phyloP scores from a whole-genome alignment of 2,113 vertebrate species.

The Climacteris rufus region DNA sequence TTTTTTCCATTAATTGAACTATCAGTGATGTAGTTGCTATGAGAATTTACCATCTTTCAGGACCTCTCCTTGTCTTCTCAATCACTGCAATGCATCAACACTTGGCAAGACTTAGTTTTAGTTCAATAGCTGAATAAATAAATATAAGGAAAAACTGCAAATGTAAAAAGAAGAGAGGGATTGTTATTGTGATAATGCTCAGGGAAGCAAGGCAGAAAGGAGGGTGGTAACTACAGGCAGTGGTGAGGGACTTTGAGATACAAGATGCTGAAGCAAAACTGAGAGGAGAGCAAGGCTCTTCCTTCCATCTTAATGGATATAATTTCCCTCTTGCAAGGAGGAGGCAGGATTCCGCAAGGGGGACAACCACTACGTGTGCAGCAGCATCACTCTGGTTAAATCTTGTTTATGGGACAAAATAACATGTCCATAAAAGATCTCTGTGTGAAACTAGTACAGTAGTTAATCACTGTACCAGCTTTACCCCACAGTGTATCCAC shows the following conservation, averaged over 20 bases:
- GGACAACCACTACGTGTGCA: constrained; percentile 78
- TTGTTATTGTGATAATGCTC: not conserved
- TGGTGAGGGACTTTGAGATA: not conserved
- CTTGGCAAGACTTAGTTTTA: not conserved
- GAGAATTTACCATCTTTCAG: not conserved
- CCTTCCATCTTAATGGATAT: not conserved
- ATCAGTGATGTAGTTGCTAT: not conserved
- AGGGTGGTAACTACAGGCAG: not conserved
- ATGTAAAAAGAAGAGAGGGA: not conserved
- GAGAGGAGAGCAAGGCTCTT: not conserved
- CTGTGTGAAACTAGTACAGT: constrained; percentile 58
- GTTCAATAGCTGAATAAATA: not conserved
- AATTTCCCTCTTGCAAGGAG: not conserved
- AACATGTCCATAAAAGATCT: constrained; percentile 71
- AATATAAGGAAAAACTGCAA: not conserved
- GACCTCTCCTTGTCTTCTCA: not conserved
- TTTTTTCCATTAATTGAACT: not conserved
- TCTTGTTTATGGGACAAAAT: not conserved
- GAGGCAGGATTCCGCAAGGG: not conserved
- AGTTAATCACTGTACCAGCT: constrained; percentile 64
- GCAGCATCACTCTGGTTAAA: constrained; percentile 75
- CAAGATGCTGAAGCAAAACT: not conserved
- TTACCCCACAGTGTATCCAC: constrained; percentile 66
- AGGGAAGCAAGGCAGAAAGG: not conserved
- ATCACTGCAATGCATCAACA: not conserved